These are phyloP conservation scores for Germaria angustata DNA, from an alignment of 2,888 invertebrate genomes.

Conservation along the genomic window DNA sequence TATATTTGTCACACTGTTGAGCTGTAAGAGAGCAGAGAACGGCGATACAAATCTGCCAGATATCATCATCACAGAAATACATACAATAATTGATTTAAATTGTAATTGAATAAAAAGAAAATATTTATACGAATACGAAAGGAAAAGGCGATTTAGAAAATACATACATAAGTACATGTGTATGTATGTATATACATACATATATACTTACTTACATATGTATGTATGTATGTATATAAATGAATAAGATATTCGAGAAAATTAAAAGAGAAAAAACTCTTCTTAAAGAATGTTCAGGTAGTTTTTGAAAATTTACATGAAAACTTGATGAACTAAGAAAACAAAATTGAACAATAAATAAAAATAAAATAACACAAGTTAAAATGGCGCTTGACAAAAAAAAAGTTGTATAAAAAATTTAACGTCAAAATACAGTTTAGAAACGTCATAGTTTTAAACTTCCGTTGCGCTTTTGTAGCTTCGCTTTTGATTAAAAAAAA, in stretches of 20 bases:
- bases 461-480: slow-evolving; percentile 55
- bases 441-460: slow-evolving; percentile 60
- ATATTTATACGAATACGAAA: slow-evolving; percentile 54
- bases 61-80: slow-evolving; percentile 47
- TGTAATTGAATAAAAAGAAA: slow-evolving; percentile 76
- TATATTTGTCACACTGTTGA: slow-evolving; percentile 24
- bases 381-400: slow-evolving; percentile 61
- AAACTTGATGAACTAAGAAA: slow-evolving; percentile 34
- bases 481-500: slow-evolving; percentile 41
- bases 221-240: neutral
- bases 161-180: neutral
- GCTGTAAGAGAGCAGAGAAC: neutral
- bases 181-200: neutral
- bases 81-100: slow-evolving; percentile 76
- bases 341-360: slow-evolving; percentile 39
- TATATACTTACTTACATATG: neutral
- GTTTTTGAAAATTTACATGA: slow-evolving; percentile 27
- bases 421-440: slow-evolving; percentile 21
- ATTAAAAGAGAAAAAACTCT: slow-evolving; percentile 23
- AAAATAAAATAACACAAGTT: slow-evolving; percentile 35
- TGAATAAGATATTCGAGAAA: neutral
- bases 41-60: slow-evolving; percentile 6
- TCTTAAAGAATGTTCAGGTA: slow-evolving; percentile 42
- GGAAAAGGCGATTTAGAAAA: slow-evolving; percentile 29
- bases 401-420: slow-evolving; percentile 3